phyloP scores from a whole-genome alignment of 2,888 invertebrate species.

The Volucella inanis region DNA sequence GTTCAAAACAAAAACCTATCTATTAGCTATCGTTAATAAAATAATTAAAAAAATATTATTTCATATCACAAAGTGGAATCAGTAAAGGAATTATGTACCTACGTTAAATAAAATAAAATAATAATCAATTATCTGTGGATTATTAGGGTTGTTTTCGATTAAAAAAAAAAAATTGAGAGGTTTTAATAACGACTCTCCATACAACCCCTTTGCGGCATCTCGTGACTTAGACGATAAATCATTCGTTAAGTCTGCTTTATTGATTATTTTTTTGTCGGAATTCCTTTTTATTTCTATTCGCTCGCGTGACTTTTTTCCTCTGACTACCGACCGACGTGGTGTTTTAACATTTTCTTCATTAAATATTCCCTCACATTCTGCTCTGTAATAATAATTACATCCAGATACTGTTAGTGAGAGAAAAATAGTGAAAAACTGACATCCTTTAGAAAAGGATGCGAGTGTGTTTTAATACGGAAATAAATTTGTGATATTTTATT shows the following conservation, averaged over 20 bases:
- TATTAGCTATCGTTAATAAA: slow-evolving; percentile 27
- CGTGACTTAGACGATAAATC: slow-evolving; percentile 57
- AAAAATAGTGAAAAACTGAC: slow-evolving; percentile 40
- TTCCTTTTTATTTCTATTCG: slow-evolving; percentile 6
- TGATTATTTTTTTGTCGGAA: slow-evolving; percentile 50
- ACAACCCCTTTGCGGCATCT: slow-evolving; percentile 45
- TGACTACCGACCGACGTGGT: slow-evolving; percentile 48
- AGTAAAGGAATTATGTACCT: neutral
- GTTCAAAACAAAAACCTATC: slow-evolving; percentile 19
- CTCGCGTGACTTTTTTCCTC: slow-evolving; percentile 51
- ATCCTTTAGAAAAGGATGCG: slow-evolving; percentile 38
- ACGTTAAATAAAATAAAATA: neutral
- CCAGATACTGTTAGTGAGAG: neutral
- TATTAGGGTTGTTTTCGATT: slow-evolving; percentile 2
- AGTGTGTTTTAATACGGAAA: neutral
- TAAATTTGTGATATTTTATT: slow-evolving; percentile 1
- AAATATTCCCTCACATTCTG: neutral
- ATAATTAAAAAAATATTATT: slow-evolving; percentile 8
- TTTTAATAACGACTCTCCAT: slow-evolving; percentile 9
- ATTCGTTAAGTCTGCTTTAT: slow-evolving; percentile 59
- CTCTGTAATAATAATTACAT: too few species aligned
- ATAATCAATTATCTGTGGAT: slow-evolving; percentile 27
- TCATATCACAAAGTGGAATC: neutral
- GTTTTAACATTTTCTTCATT: slow-evolving; percentile 7
- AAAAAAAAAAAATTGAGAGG: neutral